Evolutionary conservation across 1,140 invertebrate genomes (phyloP).

Genomic region (Cephus cinctus): DNA sequence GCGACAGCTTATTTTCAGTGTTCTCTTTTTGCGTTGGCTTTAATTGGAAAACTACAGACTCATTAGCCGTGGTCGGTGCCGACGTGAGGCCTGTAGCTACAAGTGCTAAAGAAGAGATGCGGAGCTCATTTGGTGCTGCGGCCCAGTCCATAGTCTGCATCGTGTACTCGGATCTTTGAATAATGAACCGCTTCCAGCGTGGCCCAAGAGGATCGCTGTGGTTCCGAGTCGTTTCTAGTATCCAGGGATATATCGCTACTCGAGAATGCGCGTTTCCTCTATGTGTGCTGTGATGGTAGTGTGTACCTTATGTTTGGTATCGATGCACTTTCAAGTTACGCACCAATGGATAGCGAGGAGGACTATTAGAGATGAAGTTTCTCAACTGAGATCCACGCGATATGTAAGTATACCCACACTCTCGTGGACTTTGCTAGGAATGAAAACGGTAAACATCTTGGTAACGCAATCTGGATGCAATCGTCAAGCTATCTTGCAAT

Average conservation of each 20-base stretch:
- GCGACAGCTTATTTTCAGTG: too few species aligned
- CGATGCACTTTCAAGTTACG: not conserved
- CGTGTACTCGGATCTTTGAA: constrained; percentile 2
- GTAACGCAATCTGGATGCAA: too few species aligned
- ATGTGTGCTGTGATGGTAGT: not conserved
- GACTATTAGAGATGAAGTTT: not conserved
- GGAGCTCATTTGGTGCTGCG: too few species aligned
- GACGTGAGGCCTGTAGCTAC: not conserved
- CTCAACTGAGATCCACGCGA: not conserved
- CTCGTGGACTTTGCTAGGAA: not conserved
- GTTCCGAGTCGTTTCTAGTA: not conserved
- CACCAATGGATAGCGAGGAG: not conserved
- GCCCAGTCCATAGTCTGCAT: too few species aligned
- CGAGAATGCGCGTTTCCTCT: not conserved
- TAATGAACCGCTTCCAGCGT: constrained; percentile 2
- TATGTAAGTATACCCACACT: too few species aligned
- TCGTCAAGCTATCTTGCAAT: not conserved
- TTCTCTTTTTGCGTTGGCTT: too few species aligned
- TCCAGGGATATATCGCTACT: not conserved
- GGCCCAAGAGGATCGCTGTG: not conserved
- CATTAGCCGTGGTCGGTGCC: not conserved
- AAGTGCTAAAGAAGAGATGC: too few species aligned
- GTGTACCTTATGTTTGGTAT: not conserved
- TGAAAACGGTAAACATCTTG: not conserved
- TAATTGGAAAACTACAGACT: not conserved